Percentiles rank a stretch among this genome's conserved stretches.
phyloP scores from a whole-genome alignment of 2,888 invertebrate species.

The Malacosoma neustria region DNA sequence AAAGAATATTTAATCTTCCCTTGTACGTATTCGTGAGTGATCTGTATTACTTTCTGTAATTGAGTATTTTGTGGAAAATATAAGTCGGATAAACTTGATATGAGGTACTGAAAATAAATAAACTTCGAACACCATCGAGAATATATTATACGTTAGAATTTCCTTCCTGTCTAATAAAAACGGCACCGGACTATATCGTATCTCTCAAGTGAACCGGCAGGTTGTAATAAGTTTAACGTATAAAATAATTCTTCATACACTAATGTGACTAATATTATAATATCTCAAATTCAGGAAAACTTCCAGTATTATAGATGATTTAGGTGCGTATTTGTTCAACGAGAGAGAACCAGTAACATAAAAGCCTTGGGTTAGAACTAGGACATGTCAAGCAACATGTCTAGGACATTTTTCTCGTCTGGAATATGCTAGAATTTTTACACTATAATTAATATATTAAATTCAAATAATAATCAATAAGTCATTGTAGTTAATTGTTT shows the following conservation, averaged over 20 bases:
- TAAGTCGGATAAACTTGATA: slow-evolving; percentile 24
- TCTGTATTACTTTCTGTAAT: too few relatives aligned
- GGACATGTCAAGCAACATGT: too few relatives aligned
- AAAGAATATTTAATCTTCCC: too few relatives aligned
- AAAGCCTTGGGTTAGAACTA: slow-evolving; percentile 1
- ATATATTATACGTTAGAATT: slow-evolving; percentile 67
- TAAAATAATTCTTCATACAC: slow-evolving; percentile 69
- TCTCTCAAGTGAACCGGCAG: slow-evolving; percentile 58
- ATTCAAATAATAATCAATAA: too few relatives aligned
- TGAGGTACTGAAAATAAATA: slow-evolving; percentile 42
- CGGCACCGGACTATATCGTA: slow-evolving; percentile 49
- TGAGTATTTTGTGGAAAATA: neutral
- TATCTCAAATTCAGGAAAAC: slow-evolving; percentile 64
- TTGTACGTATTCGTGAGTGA: too few relatives aligned
- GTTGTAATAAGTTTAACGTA: slow-evolving; percentile 68
- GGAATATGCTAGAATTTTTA: too few relatives aligned
- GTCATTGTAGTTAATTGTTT: too few relatives aligned
- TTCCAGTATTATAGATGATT: slow-evolving; percentile 67
- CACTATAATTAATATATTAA: too few relatives aligned
- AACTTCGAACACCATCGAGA: slow-evolving; percentile 36
- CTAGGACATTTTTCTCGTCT: too few relatives aligned
- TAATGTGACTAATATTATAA: slow-evolving; percentile 74
- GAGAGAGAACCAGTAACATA: slow-evolving; percentile 10
- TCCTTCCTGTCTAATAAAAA: slow-evolving; percentile 74
- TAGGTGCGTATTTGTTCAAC: slow-evolving; percentile 45